Percentiles rank a stretch among this genome's conserved stretches.
These are phyloP conservation scores for Misgurnus anguillicaudatus DNA, from an alignment of 2,113 vertebrate species.

Conservation along the genomic window DNA sequence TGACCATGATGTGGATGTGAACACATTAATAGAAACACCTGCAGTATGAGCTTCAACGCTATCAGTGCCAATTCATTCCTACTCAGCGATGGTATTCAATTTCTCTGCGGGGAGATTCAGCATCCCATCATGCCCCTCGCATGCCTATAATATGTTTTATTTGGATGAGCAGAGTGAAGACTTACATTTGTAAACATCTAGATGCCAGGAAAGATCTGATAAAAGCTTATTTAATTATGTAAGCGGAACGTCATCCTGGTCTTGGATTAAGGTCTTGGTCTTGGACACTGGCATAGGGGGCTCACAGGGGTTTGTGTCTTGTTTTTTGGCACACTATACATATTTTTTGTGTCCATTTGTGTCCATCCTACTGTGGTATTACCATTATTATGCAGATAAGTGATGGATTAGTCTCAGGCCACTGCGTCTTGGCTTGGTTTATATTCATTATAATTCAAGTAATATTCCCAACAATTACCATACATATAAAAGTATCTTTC, in stretches of 20 bases:
- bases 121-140: background rate
- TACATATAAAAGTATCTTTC: slow-evolving; percentile 1
- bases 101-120: background rate
- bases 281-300: no score
- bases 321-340: background rate
- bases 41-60: background rate
- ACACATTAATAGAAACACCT: slow-evolving; percentile 4
- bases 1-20: no score
- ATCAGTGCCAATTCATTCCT: slow-evolving; percentile 8
- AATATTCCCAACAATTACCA: no score
- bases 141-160: background rate
- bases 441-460: background rate
- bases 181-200: slow-evolving; percentile 12
- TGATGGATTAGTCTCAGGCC: slow-evolving; percentile 49
- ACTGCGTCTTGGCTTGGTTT: slow-evolving; percentile 45
- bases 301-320: background rate
- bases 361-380: background rate
- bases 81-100: background rate
- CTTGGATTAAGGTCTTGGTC: no score
- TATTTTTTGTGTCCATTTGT: no score
- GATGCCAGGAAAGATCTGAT: background rate
- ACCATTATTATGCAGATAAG: slow-evolving; percentile 28
- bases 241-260: slow-evolving; percentile 57
- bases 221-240: slow-evolving; percentile 69
- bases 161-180: slow-evolving; percentile 4